Conservation (phyloP, 2,888 invertebrate genomes). For the Drosophila silvestris region DNA sequence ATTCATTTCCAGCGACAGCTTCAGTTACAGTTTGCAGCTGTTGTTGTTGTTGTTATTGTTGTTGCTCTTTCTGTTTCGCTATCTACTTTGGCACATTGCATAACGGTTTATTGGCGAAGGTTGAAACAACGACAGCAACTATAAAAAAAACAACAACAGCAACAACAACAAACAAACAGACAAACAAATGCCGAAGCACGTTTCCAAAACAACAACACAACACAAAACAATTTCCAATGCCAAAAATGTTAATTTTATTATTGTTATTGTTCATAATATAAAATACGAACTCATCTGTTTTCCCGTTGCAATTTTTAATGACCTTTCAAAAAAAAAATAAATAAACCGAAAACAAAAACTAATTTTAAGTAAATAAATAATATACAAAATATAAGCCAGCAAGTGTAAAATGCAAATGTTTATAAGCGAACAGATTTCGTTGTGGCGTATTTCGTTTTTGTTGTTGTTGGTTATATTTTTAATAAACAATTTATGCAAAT, state of each 20-base stretch:
- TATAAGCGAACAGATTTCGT: not conserved
- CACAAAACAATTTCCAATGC: constrained; percentile 50
- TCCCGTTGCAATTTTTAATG: constrained; percentile 37
- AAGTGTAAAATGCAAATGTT: constrained; percentile 5
- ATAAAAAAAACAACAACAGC: constrained; percentile 21
- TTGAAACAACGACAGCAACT: constrained; percentile 49
- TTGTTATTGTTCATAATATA: constrained; percentile 24
- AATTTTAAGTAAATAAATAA: not conserved
- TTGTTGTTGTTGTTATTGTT: constrained; percentile 27
- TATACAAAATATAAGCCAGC: constrained; percentile 6
- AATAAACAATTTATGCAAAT: constrained; percentile 21
- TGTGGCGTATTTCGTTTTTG: not conserved
- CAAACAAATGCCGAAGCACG: constrained; percentile 53
- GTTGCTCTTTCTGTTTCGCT: constrained; percentile 34
- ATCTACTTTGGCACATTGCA: constrained; percentile 73
- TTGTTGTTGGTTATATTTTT: constrained; percentile 7
- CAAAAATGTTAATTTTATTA: constrained; percentile 29
- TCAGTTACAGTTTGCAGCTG: constrained; percentile 49
- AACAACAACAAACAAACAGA: constrained; percentile 24
- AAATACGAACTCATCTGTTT: constrained; percentile 35
- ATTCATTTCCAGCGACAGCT: constrained; percentile 39
- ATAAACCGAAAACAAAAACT: not conserved
- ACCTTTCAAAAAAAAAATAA: constrained; percentile 13
- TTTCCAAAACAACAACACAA: constrained; percentile 29
- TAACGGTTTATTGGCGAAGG: constrained; percentile 79